A percentile compares a stretch with the other conserved stretches of the same genome.
These are phyloP conservation scores for Perodicticus potto DNA, from an alignment of 2,797 vertebrate genomes.

Conservation along the genomic window DNA sequence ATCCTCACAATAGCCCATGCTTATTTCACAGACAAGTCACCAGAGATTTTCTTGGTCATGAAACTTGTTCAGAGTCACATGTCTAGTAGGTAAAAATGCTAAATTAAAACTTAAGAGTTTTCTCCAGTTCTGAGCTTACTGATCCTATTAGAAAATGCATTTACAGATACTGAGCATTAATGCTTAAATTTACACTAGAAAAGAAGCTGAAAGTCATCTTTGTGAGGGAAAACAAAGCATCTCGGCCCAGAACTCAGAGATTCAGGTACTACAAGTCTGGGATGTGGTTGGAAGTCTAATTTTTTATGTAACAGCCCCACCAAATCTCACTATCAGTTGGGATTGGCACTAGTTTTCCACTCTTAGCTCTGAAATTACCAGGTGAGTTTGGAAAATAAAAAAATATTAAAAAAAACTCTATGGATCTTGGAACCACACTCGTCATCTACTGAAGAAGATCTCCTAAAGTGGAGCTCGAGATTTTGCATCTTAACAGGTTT, in stretches of 20 bases:
- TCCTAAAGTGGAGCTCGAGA: too few species aligned
- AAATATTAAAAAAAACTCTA: neutral
- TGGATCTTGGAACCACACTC: neutral
- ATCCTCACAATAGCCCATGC: neutral
- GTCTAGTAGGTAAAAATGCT: neutral
- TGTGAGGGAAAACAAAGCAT: neutral
- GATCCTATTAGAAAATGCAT: neutral
- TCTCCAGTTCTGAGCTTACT: neutral
- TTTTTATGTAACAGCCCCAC: neutral
- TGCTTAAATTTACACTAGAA: neutral
- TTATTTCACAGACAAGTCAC: neutral
- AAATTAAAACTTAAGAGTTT: neutral
- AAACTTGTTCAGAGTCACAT: neutral
- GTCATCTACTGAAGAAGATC: neutral
- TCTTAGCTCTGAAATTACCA: neutral
- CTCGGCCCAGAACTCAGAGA: neutral
- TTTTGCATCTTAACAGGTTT: neutral
- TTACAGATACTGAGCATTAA: neutral
- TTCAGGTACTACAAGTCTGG: neutral
- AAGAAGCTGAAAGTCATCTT: neutral
- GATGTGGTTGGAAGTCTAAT: neutral
- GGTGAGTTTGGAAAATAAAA: neutral
- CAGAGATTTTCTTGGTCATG: neutral
- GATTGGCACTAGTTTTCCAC: neutral
- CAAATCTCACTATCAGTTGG: neutral